Evolutionary conservation across 2,888 invertebrate genomes (phyloP).

Genomic region (Luffia ferchaultella): DNA sequence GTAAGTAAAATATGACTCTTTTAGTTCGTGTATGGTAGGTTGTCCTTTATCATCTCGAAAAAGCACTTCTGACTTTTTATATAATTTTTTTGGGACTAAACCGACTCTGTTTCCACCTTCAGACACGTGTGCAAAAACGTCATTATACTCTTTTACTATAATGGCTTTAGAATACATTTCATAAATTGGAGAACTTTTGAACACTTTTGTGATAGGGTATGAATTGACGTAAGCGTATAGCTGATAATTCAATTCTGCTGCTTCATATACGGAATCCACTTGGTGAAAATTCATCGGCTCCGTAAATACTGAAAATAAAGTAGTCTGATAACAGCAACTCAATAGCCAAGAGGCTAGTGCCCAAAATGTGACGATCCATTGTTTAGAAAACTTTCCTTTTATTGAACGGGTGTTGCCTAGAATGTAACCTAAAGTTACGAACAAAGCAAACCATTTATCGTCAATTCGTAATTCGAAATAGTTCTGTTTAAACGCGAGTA

Average conservation of each 20-base stretch:
- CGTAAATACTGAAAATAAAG: slow-evolving; percentile 2
- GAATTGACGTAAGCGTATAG: neutral
- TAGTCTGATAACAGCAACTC: slow-evolving; percentile 1
- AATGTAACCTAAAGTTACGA: neutral
- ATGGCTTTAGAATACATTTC: neutral
- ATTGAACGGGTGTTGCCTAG: neutral
- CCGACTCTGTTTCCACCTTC: slow-evolving; percentile 4
- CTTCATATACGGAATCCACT: slow-evolving; percentile 4
- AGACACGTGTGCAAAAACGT: neutral
- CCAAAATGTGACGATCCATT: slow-evolving; percentile 2
- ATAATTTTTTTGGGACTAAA: neutral
- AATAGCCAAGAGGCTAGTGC: neutral
- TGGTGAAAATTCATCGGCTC: slow-evolving; percentile 2
- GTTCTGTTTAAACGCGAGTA: neutral
- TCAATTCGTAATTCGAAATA: neutral
- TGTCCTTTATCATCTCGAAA: slow-evolving; percentile 1
- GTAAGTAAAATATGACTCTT: slow-evolving; percentile 1
- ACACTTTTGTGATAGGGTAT: neutral
- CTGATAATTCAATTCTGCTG: neutral
- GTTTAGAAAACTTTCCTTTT: neutral
- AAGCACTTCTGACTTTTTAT: neutral
- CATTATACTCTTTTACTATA: neutral
- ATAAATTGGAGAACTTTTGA: neutral
- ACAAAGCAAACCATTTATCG: neutral
- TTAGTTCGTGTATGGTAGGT: neutral